phyloP scores from a whole-genome alignment of 2,113 vertebrate genomes.

The Sceloporus undulatus region DNA sequence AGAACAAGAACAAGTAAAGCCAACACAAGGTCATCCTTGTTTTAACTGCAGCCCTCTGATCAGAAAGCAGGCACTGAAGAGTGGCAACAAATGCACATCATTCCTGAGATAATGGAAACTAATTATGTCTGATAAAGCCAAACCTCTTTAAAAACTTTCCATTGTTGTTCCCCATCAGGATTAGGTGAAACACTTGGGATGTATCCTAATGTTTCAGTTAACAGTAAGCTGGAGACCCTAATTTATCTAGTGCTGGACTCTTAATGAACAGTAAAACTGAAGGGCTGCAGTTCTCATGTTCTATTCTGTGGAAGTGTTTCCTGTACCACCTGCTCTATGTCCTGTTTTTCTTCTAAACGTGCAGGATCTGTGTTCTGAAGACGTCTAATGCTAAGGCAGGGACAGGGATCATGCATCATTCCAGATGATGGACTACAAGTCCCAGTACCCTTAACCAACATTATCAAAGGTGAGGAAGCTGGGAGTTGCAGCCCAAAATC shows the following conservation, averaged over 20 bases:
- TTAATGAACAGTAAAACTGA: background rate
- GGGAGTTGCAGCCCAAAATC: too few species aligned
- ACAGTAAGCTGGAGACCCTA: slow-evolving; percentile 5
- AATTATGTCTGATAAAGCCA: slow-evolving; percentile 28
- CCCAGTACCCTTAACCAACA: too few species aligned
- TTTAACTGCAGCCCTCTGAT: slow-evolving; percentile 25
- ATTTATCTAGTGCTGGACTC: slow-evolving; percentile 37
- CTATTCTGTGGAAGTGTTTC: slow-evolving; percentile 3
- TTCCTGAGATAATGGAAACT: background rate
- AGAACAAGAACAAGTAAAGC: background rate
- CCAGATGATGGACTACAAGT: too few species aligned
- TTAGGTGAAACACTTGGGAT: slow-evolving; percentile 33
- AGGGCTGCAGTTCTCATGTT: background rate
- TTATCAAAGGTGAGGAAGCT: too few species aligned
- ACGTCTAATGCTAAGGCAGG: background rate
- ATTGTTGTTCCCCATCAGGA: slow-evolving; percentile 21
- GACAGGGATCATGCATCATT: background rate
- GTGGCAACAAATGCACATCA: slow-evolving; percentile 25
- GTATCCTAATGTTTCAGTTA: slow-evolving; percentile 3
- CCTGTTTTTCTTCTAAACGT: slow-evolving; percentile 1
- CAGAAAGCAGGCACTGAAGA: slow-evolving; percentile 3
- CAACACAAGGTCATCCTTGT: background rate
- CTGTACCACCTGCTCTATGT: slow-evolving; percentile 18
- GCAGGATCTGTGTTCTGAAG: slow-evolving; percentile 14
- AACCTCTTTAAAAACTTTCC: slow-evolving; percentile 29